phyloP scores from a whole-genome alignment of 2,113 vertebrate species.

The Sterrhoptilus dennistouni region DNA sequence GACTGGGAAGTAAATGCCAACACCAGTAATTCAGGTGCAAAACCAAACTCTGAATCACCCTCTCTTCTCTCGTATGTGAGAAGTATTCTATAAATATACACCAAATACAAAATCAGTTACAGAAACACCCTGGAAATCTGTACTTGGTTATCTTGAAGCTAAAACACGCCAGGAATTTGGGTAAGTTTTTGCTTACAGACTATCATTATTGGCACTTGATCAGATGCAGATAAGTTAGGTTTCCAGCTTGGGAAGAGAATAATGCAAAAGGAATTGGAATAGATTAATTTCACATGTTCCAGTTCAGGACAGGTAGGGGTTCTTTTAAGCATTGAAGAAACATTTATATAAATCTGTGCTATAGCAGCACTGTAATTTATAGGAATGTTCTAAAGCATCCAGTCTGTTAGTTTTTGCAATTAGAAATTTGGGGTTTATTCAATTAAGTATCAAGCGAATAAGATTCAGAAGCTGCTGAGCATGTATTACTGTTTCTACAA shows the following conservation, averaged over 20 bases:
- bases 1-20: neutral
- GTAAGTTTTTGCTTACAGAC: constrained; percentile 29
- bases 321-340: neutral
- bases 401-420: neutral
- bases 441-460: neutral
- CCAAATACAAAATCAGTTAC: neutral
- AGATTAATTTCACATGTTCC: constrained; percentile 76
- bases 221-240: constrained; percentile 70
- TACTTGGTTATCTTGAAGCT: constrained; percentile 64
- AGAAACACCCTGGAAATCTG: constrained; percentile 60
- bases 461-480: neutral
- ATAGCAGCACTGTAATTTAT: neutral
- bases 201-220: constrained; percentile 60
- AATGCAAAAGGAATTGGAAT: constrained; percentile 60
- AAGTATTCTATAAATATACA: constrained; percentile 21
- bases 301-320: constrained; percentile 46
- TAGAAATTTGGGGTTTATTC: neutral
- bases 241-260: constrained; percentile 57
- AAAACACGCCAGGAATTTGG: constrained; percentile 58
- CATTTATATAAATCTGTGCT: neutral
- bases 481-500: neutral
- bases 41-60: constrained; percentile 32
- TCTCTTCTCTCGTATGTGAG: neutral
- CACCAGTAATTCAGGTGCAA: neutral
- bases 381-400: neutral